Base-by-base conservation (phyloP, 2,797 vertebrate species). In the Diplodus puntazzo region DNA sequence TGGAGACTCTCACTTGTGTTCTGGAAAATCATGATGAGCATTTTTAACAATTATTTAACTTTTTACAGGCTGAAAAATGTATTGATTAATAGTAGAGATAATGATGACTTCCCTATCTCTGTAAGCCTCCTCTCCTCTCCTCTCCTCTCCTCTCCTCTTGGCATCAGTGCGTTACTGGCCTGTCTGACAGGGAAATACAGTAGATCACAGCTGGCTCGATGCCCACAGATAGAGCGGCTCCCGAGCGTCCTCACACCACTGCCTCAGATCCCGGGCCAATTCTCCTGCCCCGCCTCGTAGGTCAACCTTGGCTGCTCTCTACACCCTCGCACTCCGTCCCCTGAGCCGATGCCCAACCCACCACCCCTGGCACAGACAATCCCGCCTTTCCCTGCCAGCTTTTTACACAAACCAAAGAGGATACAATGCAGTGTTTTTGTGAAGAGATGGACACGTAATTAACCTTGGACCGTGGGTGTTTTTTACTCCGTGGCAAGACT, bases 211-310 rank as follows among this genome's bases (percentile, higher is more conserved):
- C 91, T 93, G 93, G 93, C 92, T 62, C 2, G 0, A 30, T 68
- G 89, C 91, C 92, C 83, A 61, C 85, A 59, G 84, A 91, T 87
- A 80, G 85, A 89, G 71, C 70, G 39, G 54, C 86, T 89, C 89
- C 83, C 86, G 75, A 67, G 82, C 39, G 81, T 89, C 89, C 89
- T 87, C 87, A 77, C 88, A 81, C 75, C 72, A 63, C 73, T 10
- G 85, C 79, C 89, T 95, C 93, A 95, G 93, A 96, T 95, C 93
- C 84, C n/a, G 42, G 72, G 93, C 94, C 94, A 96, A 89, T 88
- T 90, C 87, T 88, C 83, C 86, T 81, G 88, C 87, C 87, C 92
- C 80, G 79, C 87, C 92, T 91, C 69, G 58, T 59, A 92, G 93
- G 92, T 93, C 93, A 91, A 87, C 87, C 82, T 84, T 86, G 88